Evolutionary conservation across 2,888 invertebrate genomes (phyloP).

Genomic region (Spisula subtruncata): DNA sequence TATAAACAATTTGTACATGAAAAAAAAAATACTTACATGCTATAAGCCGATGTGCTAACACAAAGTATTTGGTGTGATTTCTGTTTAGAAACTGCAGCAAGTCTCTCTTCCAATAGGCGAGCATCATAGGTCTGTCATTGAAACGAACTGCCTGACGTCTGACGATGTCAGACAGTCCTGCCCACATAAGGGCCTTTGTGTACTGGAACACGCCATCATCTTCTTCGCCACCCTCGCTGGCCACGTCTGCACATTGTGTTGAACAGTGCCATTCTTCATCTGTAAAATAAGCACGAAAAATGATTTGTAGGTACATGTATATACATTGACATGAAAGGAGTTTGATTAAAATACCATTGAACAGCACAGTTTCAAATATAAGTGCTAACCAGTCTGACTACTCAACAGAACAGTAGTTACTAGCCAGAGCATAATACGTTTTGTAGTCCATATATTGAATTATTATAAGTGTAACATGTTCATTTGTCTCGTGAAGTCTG

Average conservation of each 20-base stretch:
- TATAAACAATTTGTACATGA: not conserved
- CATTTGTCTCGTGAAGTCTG: too few species aligned
- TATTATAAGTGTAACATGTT: too few species aligned
- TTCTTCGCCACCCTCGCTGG: not conserved
- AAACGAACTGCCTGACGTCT: not conserved
- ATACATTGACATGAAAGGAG: not conserved
- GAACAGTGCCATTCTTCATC: slow-evolving; percentile 3
- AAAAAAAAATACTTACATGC: not conserved
- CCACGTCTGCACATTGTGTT: not conserved
- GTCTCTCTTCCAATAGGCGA: slow-evolving; percentile 11
- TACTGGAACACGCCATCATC: not conserved
- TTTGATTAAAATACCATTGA: not conserved
- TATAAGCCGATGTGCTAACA: slow-evolving; percentile 7
- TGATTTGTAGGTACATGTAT: not conserved
- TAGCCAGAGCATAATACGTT: too few species aligned
- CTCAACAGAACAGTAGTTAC: too few species aligned
- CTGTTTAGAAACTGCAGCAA: not conserved
- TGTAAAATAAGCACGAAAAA: not conserved
- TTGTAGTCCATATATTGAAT: too few species aligned
- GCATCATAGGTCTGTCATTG: not conserved
- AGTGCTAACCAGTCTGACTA: too few species aligned
- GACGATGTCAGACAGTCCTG: slow-evolving; percentile 5
- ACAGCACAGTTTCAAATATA: not conserved
- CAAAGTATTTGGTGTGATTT: slow-evolving; percentile 14
- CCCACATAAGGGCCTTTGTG: not conserved